Base-by-base conservation (phyloP, 2,888 invertebrate species). In the Melipona bicolor region DNA sequence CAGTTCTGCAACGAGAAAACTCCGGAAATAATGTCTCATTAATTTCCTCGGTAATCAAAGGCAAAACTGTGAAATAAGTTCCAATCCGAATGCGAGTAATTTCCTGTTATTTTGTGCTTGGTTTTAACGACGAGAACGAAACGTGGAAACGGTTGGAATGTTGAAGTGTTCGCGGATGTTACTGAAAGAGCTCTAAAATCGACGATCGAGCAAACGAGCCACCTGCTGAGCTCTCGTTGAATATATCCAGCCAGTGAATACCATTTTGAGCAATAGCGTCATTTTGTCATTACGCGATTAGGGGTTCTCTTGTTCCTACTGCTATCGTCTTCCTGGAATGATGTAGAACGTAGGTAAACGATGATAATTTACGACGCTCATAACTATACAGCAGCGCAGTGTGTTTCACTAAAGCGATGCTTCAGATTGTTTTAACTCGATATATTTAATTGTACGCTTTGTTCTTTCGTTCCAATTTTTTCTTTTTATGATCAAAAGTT, bases 161-260 rank as follows among this genome's bases (percentile, higher is more conserved):
- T 0, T 5, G 59, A 71, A 36, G 54, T 27, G 54, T 75, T 64
- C 75, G n/a, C 52, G 50, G 56, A 68, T 59, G 73, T 64, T 72
- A 24, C 52, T 68, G n/a, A 73, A 68, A 75, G 67, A 52, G 74
- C 82, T 86, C 81, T 87, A 88, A 90, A 90, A 86, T 86, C 81
- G 77, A 87, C 85, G 90, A 90, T 91, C 88, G 87, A 81, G 86
- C 85, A 84, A 92, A 92, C 91, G 91, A 92, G 92, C 92, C 91
- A 92, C 91, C 91, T 92, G 91, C 91, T 91, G 92, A 92, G 87
- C 71, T 27, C 59, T 62, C 86, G 81, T 76, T 65, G 70, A 43
- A 49, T 77, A 64, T 36, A 65, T 32, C 68, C 24, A 59, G 17
- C 59, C 11, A 9, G 64, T n/a, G 52, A 72, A 72, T 32, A 72